Conservation (phyloP, 2,888 invertebrate species). For the Drosophila imparisetae region DNA sequence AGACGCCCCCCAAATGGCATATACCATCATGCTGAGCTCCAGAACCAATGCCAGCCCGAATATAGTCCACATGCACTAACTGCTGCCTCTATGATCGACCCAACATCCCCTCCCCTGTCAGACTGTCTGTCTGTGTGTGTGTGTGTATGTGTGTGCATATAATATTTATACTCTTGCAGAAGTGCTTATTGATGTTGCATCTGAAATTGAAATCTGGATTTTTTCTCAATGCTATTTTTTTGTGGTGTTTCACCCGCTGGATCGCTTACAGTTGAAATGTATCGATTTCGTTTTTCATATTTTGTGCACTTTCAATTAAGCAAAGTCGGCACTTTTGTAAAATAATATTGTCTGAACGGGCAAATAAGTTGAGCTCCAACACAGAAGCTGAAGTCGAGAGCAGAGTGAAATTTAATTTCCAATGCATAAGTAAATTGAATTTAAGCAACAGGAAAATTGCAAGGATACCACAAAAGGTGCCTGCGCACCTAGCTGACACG, state of each 20-base stretch:
- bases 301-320: conserved; percentile 69
- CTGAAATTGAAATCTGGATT: conserved; percentile 76
- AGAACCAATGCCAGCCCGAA: conserved; percentile 23
- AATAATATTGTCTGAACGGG: conserved; percentile 15
- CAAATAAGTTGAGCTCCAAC: neutral
- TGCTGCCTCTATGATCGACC: conserved; percentile 20
- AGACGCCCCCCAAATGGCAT: conserved; percentile 37
- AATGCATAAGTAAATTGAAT: conserved; percentile 74
- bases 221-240: conserved; percentile 22
- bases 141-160: conserved; percentile 48
- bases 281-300: conserved; percentile 44
- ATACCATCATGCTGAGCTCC: conserved; percentile 36
- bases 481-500: neutral
- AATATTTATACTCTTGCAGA: conserved; percentile 73
- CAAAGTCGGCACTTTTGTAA: conserved; percentile 59
- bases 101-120: neutral
- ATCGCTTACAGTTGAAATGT: conserved; percentile 49
- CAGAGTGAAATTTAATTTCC: conserved; percentile 59
- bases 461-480: conserved; percentile 61
- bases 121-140: conserved; percentile 10
- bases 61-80: conserved; percentile 23
- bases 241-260: conserved; percentile 9
- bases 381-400: neutral
- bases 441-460: conserved; percentile 72
- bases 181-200: conserved; percentile 81